Conservation (phyloP, 1,140 invertebrate species). For the Gryllus bimaculatus region DNA sequence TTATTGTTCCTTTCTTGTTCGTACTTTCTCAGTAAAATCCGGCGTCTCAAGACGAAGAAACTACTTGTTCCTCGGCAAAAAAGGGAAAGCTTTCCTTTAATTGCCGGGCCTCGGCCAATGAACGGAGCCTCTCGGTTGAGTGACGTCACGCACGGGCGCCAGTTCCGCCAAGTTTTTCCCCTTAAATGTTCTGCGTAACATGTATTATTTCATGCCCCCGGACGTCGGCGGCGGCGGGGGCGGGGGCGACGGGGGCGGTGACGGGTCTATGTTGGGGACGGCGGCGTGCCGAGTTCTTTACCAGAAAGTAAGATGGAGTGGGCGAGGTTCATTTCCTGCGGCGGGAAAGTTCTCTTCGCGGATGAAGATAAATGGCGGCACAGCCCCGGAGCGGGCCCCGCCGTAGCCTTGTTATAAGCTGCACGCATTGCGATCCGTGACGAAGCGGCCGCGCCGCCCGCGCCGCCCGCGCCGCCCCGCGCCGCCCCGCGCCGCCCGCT, state of each 20-base stretch:
- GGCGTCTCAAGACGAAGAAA: neutral
- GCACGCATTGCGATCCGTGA: neutral
- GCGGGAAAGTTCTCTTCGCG: neutral
- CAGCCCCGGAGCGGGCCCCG: too few relatives aligned
- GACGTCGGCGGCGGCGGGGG: neutral
- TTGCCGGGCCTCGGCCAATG: too few relatives aligned
- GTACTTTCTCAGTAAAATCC: neutral
- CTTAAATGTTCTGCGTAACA: neutral
- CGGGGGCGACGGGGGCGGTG: neutral
- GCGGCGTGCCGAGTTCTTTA: neutral
- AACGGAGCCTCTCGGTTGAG: too few relatives aligned
- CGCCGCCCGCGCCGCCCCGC: too few relatives aligned
- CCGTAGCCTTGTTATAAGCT: neutral
- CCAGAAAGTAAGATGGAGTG: conserved; percentile 3
- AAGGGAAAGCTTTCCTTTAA: neutral
- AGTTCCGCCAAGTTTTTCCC: too few relatives aligned
- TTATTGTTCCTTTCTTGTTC: neutral
- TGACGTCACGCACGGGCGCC: too few relatives aligned
- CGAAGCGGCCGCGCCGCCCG: neutral
- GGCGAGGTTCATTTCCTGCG: neutral
- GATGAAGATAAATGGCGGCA: neutral
- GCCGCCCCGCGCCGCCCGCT: too few relatives aligned
- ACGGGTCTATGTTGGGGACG: too few relatives aligned
- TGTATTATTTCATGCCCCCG: neutral
- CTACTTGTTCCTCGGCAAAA: neutral